Conservation (phyloP, 2,797 vertebrate genomes). For the Mustela erminea region DNA sequence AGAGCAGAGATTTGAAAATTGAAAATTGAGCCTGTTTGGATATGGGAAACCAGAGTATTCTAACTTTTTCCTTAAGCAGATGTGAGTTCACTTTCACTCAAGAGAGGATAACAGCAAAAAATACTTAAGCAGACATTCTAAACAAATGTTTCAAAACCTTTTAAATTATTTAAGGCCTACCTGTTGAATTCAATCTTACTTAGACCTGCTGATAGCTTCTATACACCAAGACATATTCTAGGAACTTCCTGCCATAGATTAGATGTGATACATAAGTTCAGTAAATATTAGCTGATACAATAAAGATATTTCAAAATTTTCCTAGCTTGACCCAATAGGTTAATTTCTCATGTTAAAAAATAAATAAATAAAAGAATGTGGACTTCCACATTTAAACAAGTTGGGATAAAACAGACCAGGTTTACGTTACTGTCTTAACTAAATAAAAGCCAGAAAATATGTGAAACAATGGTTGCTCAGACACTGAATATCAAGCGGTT, state of each 20-base stretch:
- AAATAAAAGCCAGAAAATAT: background rate
- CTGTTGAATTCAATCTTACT: background rate
- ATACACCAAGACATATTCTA: background rate
- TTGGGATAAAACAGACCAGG: background rate
- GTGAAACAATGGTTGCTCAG: background rate
- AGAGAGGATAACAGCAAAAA: background rate
- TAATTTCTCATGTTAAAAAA: background rate
- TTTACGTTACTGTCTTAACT: background rate
- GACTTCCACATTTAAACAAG: background rate
- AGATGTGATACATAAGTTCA: background rate
- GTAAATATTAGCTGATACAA: background rate
- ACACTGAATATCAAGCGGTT: background rate
- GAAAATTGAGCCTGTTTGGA: background rate
- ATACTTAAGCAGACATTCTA: constrained; percentile 11
- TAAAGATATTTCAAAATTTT: background rate
- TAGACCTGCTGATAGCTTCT: background rate
- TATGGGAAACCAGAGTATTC: background rate
- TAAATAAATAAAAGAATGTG: background rate
- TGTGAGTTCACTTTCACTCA: background rate
- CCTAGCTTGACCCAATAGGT: background rate
- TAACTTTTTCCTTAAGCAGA: background rate
- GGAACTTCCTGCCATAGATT: background rate
- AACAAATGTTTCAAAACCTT: background rate
- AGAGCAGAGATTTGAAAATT: background rate
- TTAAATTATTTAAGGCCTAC: background rate